Percentiles rank a stretch among this genome's conserved stretches.
These are phyloP conservation scores for Drosophila takahashii DNA, from an alignment of 1,140 invertebrate genomes.

Conservation along the genomic window DNA sequence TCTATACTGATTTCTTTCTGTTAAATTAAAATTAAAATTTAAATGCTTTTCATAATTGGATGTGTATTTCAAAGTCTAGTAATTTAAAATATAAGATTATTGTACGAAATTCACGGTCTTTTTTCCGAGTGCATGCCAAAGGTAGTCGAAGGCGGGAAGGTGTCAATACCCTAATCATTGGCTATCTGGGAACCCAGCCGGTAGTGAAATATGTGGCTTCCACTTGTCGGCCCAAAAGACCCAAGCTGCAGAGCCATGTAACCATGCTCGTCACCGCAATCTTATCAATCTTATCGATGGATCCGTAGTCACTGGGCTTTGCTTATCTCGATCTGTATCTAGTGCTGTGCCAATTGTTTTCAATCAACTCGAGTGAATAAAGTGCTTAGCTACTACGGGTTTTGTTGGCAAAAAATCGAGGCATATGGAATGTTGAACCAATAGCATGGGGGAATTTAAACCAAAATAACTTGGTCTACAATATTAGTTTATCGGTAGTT, in stretches of 20 bases:
- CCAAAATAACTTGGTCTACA: not conserved
- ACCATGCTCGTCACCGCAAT: slow-evolving; percentile 20
- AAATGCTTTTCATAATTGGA: too few relatives aligned
- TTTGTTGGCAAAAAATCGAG: not conserved
- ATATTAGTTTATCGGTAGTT: not conserved
- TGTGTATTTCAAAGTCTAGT: too few relatives aligned
- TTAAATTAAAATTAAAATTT: too few relatives aligned
- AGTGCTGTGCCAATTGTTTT: slow-evolving; percentile 22
- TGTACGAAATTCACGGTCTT: not conserved
- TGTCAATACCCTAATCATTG: slow-evolving; percentile 16
- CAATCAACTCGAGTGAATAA: slow-evolving; percentile 5
- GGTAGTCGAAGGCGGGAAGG: not conserved
- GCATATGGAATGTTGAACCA: not conserved
- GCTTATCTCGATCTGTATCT: slow-evolving; percentile 34
- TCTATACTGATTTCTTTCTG: too few relatives aligned
- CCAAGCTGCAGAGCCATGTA: slow-evolving; percentile 15
- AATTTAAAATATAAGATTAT: too few relatives aligned
- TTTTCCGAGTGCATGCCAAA: not conserved
- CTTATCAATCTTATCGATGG: slow-evolving; percentile 43
- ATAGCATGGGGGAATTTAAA: not conserved
- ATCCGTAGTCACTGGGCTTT: slow-evolving; percentile 23
- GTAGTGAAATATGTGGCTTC: not conserved
- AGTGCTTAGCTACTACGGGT: not conserved
- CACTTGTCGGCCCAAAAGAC: not conserved
- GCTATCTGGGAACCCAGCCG: not conserved